Base-by-base conservation (phyloP, 2,113 vertebrate species). In the Ibidorhyncha struthersii region DNA sequence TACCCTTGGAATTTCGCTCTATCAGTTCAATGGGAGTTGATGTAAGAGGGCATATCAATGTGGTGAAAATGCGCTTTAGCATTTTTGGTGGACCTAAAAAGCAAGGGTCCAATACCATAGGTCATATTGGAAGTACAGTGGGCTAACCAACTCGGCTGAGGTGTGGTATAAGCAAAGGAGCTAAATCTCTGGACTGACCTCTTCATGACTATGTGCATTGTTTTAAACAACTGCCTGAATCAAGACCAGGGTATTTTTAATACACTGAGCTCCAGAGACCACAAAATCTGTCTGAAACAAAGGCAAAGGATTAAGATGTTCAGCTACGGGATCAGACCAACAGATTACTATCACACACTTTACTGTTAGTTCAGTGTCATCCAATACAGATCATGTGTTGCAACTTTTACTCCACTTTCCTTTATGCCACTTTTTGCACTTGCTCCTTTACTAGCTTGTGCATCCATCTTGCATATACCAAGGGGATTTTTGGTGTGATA, bases 1-100 rank as follows among this genome's bases (percentile, higher is more conserved):
- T 90, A 94, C 74, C 84, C 92, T 96, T 91, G 85, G 41, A 93
- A 83, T 82, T 87, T 90, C 16, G 7, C 32, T 86, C 65, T 50
- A 4, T 43, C 27, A 38, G 30, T 52, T 69, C 67, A 62, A 69
- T 53, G 13, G n/a, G 36, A 77, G 11, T 45, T 77, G 71, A 88
- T 80, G 53, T 76, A 73, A 77, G 20, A 70, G 59, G 49, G 19
- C 40, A 50, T 50, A 58, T 67, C 12, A 65, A 6, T 10, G 34
- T 70, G 25, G n/a, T 66, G 22, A 86, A 77, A 76, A 40, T 21
- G 67, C 59, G 45, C 34, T 22, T 76, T 80, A 61, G 43, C 43
- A 74, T 66, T 90, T 97, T 72, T 52, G 18, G 6, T 47, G 53
- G 49, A 32, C 45, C 49, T 88, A 53, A 80, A 87, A 88, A 70